Evolutionary conservation across 2,888 invertebrate species (phyloP).

Genomic region (Cryptosula pallasiana): DNA sequence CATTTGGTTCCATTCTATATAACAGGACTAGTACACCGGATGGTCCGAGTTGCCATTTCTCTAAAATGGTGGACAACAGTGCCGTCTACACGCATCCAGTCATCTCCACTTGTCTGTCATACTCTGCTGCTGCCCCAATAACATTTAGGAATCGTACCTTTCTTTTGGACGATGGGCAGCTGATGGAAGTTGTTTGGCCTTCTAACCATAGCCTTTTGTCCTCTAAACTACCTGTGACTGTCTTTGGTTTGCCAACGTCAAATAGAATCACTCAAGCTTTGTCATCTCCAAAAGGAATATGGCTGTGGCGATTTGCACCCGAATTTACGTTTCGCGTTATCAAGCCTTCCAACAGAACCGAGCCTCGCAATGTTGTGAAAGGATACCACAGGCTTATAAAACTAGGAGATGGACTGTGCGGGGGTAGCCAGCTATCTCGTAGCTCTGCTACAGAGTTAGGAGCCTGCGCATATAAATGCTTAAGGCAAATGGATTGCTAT

Average conservation of each 20-base stretch:
- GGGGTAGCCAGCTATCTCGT: not conserved
- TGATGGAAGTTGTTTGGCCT: not conserved
- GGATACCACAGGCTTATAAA: not conserved
- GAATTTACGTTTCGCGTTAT: too few species aligned
- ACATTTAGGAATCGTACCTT: not conserved
- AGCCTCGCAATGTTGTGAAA: not conserved
- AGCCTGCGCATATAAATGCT: not conserved
- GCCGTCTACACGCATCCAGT: not conserved
- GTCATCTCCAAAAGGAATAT: not conserved
- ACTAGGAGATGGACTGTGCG: not conserved
- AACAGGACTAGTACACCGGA: not conserved
- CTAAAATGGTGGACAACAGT: not conserved
- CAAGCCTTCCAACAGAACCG: too few species aligned
- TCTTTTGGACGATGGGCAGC: not conserved
- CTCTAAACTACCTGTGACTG: not conserved
- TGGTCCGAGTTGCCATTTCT: not conserved
- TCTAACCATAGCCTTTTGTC: not conserved
- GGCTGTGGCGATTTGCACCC: not conserved
- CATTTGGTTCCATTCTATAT: not conserved
- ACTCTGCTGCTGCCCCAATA: not conserved
- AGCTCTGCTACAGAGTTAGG: not conserved
- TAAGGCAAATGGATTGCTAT: not conserved
- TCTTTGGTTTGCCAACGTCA: not conserved
- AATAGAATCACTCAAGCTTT: not conserved
- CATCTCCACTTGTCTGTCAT: not conserved